phyloP scores from a whole-genome alignment of 1,140 invertebrate species.

The Glomeris maerens region DNA sequence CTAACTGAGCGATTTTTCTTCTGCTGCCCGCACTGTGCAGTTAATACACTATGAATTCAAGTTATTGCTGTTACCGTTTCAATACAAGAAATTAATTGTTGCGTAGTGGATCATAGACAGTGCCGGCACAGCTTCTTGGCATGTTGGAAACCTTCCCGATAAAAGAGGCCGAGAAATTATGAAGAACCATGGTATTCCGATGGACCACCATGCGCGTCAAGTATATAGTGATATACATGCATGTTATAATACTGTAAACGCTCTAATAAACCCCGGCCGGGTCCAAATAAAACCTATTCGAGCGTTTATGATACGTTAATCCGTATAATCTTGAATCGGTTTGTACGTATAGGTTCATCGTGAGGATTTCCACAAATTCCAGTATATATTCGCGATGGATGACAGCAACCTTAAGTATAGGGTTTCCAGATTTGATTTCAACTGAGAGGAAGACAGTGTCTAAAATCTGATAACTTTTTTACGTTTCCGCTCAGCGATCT shows the following conservation, averaged over 20 bases:
- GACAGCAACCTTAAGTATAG: slow-evolving; percentile 51
- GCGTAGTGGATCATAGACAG: slow-evolving; percentile 68
- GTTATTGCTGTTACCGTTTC: slow-evolving; percentile 9
- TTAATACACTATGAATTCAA: slow-evolving; percentile 11
- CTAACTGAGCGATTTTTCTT: no score
- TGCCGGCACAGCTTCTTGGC: slow-evolving; percentile 69
- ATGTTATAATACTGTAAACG: slow-evolving; percentile 11
- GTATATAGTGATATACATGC: slow-evolving; percentile 29
- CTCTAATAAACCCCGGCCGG: not conserved
- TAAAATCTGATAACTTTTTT: not conserved
- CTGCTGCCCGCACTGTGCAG: no score
- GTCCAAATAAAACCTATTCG: not conserved
- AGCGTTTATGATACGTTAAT: not conserved
- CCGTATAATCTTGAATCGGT: not conserved
- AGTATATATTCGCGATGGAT: slow-evolving; percentile 87
- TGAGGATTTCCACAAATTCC: slow-evolving; percentile 58
- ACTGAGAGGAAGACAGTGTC: not conserved
- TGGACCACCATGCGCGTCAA: slow-evolving; percentile 58
- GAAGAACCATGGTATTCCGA: slow-evolving; percentile 52
- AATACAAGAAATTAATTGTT: not conserved
- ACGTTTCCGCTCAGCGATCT: slow-evolving; percentile 16
- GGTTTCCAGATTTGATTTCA: not conserved
- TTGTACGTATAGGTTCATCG: slow-evolving; percentile 31
- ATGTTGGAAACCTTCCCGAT: slow-evolving; percentile 68
- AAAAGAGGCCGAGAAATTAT: slow-evolving; percentile 53